Percentiles rank a stretch among this genome's conserved stretches.
These are phyloP conservation scores for Sternotherus odoratus DNA, from an alignment of 2,797 vertebrate species.

Conservation along the genomic window DNA sequence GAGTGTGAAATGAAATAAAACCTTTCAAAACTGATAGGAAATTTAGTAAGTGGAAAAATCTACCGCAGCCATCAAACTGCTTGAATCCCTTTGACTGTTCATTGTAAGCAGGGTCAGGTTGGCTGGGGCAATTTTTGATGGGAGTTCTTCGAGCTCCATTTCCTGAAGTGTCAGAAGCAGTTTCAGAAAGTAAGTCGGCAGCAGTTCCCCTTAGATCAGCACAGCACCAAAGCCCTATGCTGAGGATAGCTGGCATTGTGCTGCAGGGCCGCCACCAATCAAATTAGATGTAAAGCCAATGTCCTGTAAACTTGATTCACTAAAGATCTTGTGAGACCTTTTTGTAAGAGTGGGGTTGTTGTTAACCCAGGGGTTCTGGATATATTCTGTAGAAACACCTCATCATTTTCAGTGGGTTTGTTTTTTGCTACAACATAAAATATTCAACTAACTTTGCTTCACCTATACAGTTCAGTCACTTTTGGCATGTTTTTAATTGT, in stretches of 20 bases:
- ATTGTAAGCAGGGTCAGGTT: neutral
- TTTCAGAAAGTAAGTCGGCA: neutral
- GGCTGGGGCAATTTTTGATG: neutral
- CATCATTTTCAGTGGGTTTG: neutral
- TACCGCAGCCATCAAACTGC: neutral
- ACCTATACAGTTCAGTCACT: neutral
- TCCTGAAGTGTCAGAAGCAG: neutral
- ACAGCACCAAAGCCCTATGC: neutral
- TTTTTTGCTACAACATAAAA: neutral
- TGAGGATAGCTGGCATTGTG: neutral
- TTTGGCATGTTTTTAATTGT: neutral
- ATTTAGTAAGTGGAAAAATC: neutral
- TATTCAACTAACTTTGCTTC: neutral
- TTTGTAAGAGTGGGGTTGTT: neutral
- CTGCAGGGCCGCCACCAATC: neutral
- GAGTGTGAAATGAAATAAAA: neutral
- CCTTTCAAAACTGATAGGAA: neutral
- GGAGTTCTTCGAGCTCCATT: neutral
- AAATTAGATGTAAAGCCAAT: neutral
- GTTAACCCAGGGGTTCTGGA: neutral
- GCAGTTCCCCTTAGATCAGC: neutral
- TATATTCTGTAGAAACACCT: neutral
- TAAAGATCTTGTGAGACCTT: neutral
- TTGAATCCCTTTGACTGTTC: neutral
- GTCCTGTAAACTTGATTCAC: neutral